These are phyloP conservation scores for Papilio gigon DNA, from an alignment of 2,888 invertebrate genomes.

Conservation along the genomic window DNA sequence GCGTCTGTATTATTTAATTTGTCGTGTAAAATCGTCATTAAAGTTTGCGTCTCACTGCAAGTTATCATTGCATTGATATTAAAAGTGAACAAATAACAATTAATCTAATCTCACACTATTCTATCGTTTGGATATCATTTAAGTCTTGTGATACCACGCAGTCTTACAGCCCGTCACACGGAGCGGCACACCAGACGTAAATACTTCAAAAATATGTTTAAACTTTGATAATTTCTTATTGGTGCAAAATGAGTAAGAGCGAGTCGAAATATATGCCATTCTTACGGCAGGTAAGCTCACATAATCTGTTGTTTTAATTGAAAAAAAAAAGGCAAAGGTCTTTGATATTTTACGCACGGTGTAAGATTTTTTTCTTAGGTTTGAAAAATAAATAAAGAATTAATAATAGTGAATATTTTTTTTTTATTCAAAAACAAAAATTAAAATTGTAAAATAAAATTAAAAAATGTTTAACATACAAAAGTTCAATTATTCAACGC, in stretches of 20 bases:
- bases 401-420: no score
- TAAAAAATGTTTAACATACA: no score
- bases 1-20: background rate
- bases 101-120: constrained; percentile 45
- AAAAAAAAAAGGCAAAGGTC: background rate
- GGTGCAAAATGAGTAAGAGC: constrained; percentile 26
- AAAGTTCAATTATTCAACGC: no score
- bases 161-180: background rate
- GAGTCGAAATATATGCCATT: constrained; percentile 35
- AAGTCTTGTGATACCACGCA: constrained; percentile 28
- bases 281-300: constrained; percentile 36
- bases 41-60: constrained; percentile 28
- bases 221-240: background rate
- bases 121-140: constrained; percentile 44
- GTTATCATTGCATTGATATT: constrained; percentile 43
- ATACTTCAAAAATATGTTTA: background rate
- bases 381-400: background rate
- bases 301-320: background rate
- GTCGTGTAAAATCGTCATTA: background rate
- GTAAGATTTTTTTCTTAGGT: background rate
- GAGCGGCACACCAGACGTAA: background rate
- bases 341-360: background rate
- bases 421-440: no score
- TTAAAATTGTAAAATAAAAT: no score
- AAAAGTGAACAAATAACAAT: constrained; percentile 43